These are phyloP conservation scores for Drosophila eohydei DNA, from an alignment of 2,888 invertebrate genomes.

Conservation along the genomic window DNA sequence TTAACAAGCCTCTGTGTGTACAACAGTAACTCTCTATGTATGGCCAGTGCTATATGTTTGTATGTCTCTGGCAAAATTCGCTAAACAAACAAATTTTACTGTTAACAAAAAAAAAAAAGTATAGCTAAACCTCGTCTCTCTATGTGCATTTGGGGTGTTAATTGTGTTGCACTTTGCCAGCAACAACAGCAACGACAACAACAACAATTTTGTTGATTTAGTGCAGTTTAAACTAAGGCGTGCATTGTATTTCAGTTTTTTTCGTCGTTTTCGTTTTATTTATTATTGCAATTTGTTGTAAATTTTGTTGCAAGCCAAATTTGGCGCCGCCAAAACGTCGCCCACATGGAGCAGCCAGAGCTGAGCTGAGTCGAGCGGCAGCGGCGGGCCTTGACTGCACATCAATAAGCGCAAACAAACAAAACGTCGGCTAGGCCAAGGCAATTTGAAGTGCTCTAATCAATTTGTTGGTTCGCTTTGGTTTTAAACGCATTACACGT, in stretches of 20 bases:
- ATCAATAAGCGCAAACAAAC: slow-evolving; percentile 1
- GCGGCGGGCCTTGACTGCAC: slow-evolving; percentile 37
- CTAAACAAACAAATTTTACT: slow-evolving; percentile 80
- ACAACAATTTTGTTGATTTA: slow-evolving; percentile 40
- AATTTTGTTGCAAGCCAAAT: slow-evolving; percentile 66
- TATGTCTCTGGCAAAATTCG: slow-evolving; percentile 58
- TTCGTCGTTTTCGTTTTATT: slow-evolving; percentile 41
- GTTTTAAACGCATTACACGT: slow-evolving; percentile 36
- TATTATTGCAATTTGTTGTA: slow-evolving; percentile 76
- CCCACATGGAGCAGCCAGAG: slow-evolving; percentile 44
- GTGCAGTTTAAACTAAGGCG: slow-evolving; percentile 57
- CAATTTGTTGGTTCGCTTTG: slow-evolving; percentile 47
- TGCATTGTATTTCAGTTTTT: slow-evolving; percentile 43
- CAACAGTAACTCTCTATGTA: slow-evolving; percentile 69
- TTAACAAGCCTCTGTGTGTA: slow-evolving; percentile 74
- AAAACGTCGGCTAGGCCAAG: slow-evolving; percentile 31
- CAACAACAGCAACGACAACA: slow-evolving; percentile 3
- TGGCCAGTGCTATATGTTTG: slow-evolving; percentile 13
- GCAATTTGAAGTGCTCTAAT: slow-evolving; percentile 41
- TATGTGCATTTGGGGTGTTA: slow-evolving; percentile 74
- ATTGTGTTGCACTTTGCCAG: slow-evolving; percentile 76
- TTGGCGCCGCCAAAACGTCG: slow-evolving; percentile 71
- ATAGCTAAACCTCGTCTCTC: slow-evolving; percentile 4
- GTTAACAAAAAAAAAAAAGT: slow-evolving; percentile 57
- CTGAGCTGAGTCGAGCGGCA: background rate